phyloP scores from a whole-genome alignment of 2,113 vertebrate genomes.

The Cyanocitta stelleri region DNA sequence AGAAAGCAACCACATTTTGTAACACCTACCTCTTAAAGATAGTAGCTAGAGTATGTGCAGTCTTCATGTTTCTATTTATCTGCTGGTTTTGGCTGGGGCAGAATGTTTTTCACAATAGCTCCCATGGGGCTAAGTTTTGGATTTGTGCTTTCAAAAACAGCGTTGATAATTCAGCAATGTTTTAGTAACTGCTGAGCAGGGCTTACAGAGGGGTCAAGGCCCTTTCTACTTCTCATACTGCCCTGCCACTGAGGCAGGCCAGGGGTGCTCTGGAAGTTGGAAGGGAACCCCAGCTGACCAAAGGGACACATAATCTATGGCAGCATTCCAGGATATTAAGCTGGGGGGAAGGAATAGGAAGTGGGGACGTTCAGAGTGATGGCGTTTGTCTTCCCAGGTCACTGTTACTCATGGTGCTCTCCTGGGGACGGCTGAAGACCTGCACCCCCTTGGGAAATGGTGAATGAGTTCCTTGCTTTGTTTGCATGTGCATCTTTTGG shows the following conservation, averaged over 20 bases:
- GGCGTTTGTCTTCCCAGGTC: not conserved
- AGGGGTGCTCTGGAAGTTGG: fast-evolving
- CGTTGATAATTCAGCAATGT: not conserved
- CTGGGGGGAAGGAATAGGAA: not conserved
- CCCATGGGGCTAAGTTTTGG: not conserved
- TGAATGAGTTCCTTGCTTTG: not conserved
- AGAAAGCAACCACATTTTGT: not conserved
- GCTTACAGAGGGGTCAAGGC: not conserved
- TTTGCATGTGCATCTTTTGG: not conserved
- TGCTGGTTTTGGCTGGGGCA: not conserved
- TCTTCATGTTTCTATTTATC: not conserved
- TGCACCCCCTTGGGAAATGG: not conserved
- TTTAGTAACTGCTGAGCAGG: not conserved
- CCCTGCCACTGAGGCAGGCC: fast-evolving
- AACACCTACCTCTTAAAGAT: not conserved
- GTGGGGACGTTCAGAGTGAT: not conserved
- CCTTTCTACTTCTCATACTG: not conserved
- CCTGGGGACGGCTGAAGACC: not conserved
- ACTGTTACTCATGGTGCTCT: not conserved
- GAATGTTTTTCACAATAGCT: not conserved
- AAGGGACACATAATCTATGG: not conserved
- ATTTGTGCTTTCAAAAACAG: not conserved
- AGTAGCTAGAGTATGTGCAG: not conserved
- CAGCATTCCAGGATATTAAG: not conserved
- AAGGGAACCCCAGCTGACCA: not conserved